phyloP scores from a whole-genome alignment of 2,113 vertebrate genomes.

The Chaetorhynchus papuensis region DNA sequence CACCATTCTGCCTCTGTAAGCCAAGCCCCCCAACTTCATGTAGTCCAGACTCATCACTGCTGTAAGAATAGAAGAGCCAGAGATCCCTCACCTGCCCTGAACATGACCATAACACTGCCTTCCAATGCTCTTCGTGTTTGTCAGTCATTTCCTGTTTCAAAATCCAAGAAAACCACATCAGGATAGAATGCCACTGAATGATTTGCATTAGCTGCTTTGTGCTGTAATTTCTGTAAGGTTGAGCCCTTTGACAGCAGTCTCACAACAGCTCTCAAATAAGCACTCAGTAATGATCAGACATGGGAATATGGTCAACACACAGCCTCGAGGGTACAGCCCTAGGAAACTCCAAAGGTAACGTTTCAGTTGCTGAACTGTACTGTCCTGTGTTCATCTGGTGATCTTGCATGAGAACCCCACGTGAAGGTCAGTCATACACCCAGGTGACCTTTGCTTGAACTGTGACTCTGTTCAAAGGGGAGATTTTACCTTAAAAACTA shows the following conservation, averaged over 20 bases:
- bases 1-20: not conserved
- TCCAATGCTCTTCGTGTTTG: not conserved
- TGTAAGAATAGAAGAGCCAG: not conserved
- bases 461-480: not conserved
- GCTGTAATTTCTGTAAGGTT: not conserved
- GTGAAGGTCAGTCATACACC: not conserved
- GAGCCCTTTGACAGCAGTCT: not conserved
- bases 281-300: not conserved
- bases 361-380: not conserved
- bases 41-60: not conserved
- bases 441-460: not conserved
- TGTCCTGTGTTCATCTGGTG: not conserved
- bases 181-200: not conserved
- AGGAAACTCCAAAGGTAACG: not conserved
- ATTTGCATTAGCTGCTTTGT: not conserved
- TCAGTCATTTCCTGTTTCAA: not conserved
- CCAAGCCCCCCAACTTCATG: not conserved
- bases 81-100: not conserved
- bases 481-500: not conserved
- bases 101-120: not conserved
- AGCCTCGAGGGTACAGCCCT: not conserved
- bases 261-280: not conserved
- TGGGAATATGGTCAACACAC: not conserved
- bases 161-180: not conserved
- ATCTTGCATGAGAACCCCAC: not conserved